Evolutionary conservation across 2,888 invertebrate species (phyloP).

Genomic region (Pammene fasciana): DNA sequence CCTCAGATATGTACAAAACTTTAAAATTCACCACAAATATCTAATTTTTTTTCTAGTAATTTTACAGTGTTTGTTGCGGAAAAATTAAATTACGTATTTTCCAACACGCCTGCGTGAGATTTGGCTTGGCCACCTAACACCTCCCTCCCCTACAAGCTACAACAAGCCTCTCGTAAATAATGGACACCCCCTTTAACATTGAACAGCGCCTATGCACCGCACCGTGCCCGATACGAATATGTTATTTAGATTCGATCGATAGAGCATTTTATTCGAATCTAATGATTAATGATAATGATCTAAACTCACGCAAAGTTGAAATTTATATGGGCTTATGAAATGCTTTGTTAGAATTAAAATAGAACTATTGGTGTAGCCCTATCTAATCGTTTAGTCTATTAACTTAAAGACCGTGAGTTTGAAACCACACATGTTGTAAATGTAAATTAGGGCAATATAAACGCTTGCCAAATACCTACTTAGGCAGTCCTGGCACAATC

Average conservation of each 20-base stretch:
- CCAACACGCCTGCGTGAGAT: no score
- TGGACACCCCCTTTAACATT: no score
- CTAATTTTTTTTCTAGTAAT: no score
- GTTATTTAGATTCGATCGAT: background rate
- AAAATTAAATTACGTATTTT: no score
- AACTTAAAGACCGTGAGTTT: background rate
- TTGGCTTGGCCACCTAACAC: no score
- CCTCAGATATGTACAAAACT: no score
- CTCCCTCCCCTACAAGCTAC: no score
- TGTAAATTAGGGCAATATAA: slow-evolving; percentile 1
- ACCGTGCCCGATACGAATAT: background rate
- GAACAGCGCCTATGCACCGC: no score
- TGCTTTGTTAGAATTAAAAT: background rate
- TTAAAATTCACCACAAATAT: no score
- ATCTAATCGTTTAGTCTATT: slow-evolving; percentile 3
- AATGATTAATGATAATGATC: background rate
- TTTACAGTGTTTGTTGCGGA: no score
- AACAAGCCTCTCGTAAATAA: no score
- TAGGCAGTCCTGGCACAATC: slow-evolving; percentile 50
- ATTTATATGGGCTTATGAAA: background rate
- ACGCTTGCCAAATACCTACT: slow-evolving; percentile 32
- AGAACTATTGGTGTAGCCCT: background rate
- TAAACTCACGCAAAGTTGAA: background rate
- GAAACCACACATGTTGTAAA: background rate
- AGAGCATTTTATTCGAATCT: background rate